Evolutionary conservation across 2,797 vertebrate genomes (phyloP).

Genomic region (Orientallactaga sibirica): DNA sequence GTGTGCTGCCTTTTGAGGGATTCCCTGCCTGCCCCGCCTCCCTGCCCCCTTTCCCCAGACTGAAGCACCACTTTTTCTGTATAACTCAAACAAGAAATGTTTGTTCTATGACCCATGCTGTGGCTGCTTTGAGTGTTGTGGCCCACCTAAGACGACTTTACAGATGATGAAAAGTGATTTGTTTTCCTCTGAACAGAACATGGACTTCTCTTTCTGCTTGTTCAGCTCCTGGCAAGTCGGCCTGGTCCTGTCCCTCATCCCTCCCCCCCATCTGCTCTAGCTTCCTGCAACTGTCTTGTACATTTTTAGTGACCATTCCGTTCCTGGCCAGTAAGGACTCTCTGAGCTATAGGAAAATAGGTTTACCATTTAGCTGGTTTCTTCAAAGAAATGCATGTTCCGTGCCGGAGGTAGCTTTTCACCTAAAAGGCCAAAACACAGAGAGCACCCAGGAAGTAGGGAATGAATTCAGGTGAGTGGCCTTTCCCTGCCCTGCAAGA

Average conservation of each 20-base stretch:
- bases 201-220: constrained; percentile 45
- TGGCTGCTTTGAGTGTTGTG: background rate
- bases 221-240: background rate
- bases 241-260: background rate
- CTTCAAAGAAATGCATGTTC: constrained; percentile 3
- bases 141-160: constrained; percentile 39
- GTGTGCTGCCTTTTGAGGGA: constrained; percentile 52
- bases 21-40: constrained; percentile 15
- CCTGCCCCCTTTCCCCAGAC: background rate
- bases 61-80: constrained; percentile 31
- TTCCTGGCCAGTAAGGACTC: constrained; percentile 22
- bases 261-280: rapidly evolving
- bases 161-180: constrained; percentile 32
- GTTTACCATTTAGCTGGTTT: constrained; percentile 53
- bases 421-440: constrained; percentile 60
- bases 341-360: constrained; percentile 30
- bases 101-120: constrained; percentile 39
- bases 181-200: constrained; percentile 57
- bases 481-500: background rate
- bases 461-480: constrained; percentile 39
- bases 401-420: constrained; percentile 8
- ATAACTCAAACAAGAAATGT: background rate
- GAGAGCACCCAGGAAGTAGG: constrained; percentile 20
- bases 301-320: background rate
- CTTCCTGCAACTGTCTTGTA: constrained; percentile 1